Evolutionary conservation across 2,888 invertebrate species (phyloP).

Genomic region (Agrenia bidenticulata): DNA sequence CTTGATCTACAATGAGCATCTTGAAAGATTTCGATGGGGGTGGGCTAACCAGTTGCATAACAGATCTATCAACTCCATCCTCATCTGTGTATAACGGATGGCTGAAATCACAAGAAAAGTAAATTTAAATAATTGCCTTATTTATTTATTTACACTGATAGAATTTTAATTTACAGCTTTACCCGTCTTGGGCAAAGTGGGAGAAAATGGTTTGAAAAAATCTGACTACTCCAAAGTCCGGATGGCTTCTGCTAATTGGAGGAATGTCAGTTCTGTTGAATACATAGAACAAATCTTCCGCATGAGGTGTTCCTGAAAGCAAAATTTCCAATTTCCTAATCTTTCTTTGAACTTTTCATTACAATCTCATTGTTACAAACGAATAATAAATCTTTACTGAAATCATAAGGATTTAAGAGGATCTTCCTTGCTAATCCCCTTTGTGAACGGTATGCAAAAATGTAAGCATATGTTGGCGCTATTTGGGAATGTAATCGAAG

Average conservation of each 20-base stretch:
- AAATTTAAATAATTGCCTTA: not conserved
- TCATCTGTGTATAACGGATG: constrained; percentile 34
- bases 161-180: not conserved
- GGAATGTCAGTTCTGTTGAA: constrained; percentile 36
- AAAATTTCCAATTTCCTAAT: too few relatives aligned
- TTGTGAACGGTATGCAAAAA: constrained; percentile 29
- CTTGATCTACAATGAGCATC: constrained; percentile 33
- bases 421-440: constrained; percentile 34
- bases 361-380: too few relatives aligned
- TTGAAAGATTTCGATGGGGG: constrained; percentile 5
- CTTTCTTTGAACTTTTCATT: not conserved
- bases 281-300: constrained; percentile 26
- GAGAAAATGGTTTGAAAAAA: constrained; percentile 34
- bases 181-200: constrained; percentile 36
- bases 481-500: constrained; percentile 33
- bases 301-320: not conserved
- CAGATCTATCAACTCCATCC: constrained; percentile 19
- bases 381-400: constrained; percentile 16
- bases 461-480: constrained; percentile 36
- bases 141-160: not conserved
- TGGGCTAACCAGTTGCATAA: constrained; percentile 23
- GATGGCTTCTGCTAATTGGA: constrained; percentile 28
- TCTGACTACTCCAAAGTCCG: constrained; percentile 36
- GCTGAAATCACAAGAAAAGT: constrained; percentile 9
- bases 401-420: constrained; percentile 32